phyloP scores from a whole-genome alignment of 2,113 vertebrate genomes.

The Xiphophorus maculatus region DNA sequence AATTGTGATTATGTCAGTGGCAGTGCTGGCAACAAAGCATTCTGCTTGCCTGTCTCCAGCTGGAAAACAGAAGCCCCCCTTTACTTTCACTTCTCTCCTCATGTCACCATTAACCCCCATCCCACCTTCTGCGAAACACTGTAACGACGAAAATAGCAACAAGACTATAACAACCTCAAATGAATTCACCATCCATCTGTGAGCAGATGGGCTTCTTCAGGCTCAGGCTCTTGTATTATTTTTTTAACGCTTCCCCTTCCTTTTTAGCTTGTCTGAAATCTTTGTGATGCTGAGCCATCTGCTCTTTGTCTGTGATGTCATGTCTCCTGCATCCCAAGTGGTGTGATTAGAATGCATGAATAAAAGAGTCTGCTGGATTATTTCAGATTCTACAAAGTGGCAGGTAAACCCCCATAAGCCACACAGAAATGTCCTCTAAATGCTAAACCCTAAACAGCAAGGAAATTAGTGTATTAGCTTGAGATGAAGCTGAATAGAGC shows the following conservation, averaged over 20 bases:
- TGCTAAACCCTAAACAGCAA: too few relatives aligned
- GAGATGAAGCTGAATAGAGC: too few relatives aligned
- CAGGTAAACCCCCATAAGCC: constrained; percentile 3
- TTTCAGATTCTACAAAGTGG: constrained; percentile 12
- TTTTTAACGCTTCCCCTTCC: constrained; percentile 25
- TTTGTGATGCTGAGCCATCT: constrained; percentile 63
- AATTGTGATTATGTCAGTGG: constrained; percentile 7
- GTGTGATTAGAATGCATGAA: constrained; percentile 49
- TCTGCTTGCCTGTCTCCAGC: constrained; percentile 33
- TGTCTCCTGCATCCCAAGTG: constrained; percentile 29
- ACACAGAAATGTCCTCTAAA: too few relatives aligned
- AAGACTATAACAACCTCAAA: constrained; percentile 43
- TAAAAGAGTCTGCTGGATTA: constrained; percentile 38
- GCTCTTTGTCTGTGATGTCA: constrained; percentile 48
- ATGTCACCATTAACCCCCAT: constrained; percentile 22
- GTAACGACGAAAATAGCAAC: constrained; percentile 63
- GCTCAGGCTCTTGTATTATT: neutral
- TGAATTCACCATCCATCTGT: constrained; percentile 62
- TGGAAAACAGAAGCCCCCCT: constrained; percentile 44
- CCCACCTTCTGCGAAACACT: constrained; percentile 49
- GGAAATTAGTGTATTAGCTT: too few relatives aligned
- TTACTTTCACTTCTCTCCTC: constrained; percentile 23
- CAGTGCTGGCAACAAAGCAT: constrained; percentile 27
- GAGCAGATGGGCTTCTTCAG: constrained; percentile 67
- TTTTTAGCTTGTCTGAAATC: constrained; percentile 55